phyloP scores from a whole-genome alignment of 2,888 invertebrate genomes.

The Serrognathus titanus region DNA sequence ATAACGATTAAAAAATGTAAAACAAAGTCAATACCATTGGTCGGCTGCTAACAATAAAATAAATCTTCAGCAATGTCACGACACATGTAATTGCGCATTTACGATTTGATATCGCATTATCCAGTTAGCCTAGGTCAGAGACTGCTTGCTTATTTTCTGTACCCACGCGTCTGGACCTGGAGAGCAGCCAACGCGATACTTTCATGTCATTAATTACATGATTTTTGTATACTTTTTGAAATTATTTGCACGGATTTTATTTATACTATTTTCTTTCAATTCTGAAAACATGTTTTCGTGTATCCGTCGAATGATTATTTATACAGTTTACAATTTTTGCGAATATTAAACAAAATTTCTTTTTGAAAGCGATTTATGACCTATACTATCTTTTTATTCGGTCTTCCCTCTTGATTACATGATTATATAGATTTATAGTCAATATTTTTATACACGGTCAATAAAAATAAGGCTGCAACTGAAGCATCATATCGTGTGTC shows the following conservation, averaged over 20 bases:
- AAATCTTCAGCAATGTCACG: slow-evolving; percentile 36
- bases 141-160: slow-evolving; percentile 20
- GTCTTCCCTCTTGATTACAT: too few species aligned
- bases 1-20: too few species aligned
- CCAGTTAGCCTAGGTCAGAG: slow-evolving; percentile 24
- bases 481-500: too few species aligned
- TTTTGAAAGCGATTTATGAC: too few species aligned
- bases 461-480: too few species aligned
- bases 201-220: slow-evolving; percentile 25
- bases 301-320: background rate
- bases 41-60: slow-evolving; percentile 12
- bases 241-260: background rate
- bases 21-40: too few species aligned
- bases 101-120: slow-evolving; percentile 38
- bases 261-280: background rate
- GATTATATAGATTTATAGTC: too few species aligned
- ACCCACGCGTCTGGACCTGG: slow-evolving; percentile 28
- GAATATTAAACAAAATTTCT: background rate
- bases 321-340: background rate
- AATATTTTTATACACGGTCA: too few species aligned
- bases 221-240: slow-evolving; percentile 9
- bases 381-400: too few species aligned
- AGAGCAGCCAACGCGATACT: slow-evolving; percentile 28
- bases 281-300: slow-evolving; percentile 2
- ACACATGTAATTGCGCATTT: slow-evolving; percentile 46